Conservation (phyloP, 64 coral and sea anemone genomes). For the Porites australiensis region DNA sequence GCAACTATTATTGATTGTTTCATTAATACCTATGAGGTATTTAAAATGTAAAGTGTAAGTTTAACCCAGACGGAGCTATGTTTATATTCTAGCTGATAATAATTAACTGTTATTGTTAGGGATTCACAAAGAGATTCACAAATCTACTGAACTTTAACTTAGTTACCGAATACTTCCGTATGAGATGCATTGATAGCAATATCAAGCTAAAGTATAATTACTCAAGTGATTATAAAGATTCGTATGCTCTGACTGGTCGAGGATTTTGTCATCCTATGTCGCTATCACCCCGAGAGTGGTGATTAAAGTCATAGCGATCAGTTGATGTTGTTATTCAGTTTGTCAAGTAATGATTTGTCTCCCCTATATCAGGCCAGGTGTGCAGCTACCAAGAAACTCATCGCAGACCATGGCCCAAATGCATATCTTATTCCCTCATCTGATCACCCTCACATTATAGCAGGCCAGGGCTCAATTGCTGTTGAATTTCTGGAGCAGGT, state of each 20-base stretch:
- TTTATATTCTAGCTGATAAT: no score
- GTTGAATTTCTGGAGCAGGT: constrained; percentile 92
- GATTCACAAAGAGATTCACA: no score
- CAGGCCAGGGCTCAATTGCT: constrained; percentile 91
- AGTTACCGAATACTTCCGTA: no score
- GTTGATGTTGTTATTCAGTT: neutral
- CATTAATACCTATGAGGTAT: neutral
- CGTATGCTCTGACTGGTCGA: no score
- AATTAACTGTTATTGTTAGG: no score
- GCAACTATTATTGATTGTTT: constrained; percentile 92
- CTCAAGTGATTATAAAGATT: no score
- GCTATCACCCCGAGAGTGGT: no score
- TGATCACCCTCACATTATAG: constrained; percentile 91
- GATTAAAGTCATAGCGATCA: neutral
- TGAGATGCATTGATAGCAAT: no score
- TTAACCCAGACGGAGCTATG: no score
- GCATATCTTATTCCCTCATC: constrained; percentile 84
- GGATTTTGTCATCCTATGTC: no score
- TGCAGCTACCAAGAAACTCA: constrained; percentile 56
- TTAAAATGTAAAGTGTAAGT: neutral
- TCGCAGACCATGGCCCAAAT: constrained; percentile 68
- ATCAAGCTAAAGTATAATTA: no score
- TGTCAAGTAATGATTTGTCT: neutral
- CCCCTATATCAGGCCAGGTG: constrained; percentile 69
- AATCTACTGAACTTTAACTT: no score